Evolutionary conservation across 2,797 vertebrate species (phyloP).

Genomic region (Hypotaenidia okinawae): DNA sequence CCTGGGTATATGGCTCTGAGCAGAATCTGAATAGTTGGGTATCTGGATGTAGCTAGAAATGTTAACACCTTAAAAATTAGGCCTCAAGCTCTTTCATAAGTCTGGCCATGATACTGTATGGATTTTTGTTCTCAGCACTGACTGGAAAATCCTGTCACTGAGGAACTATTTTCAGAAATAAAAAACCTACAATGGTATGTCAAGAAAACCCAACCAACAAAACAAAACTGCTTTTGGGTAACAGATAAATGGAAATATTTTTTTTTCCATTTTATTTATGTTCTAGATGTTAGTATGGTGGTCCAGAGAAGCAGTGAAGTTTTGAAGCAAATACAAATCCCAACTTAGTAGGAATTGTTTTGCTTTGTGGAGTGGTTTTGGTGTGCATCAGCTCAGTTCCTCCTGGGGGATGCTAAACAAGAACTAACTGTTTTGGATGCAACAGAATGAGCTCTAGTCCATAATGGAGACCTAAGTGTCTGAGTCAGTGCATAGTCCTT

Average conservation of each 20-base stretch:
- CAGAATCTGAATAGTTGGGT: not conserved
- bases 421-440: not conserved
- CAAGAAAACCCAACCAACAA: not conserved
- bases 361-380: not conserved
- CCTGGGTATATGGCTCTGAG: not conserved
- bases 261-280: not conserved
- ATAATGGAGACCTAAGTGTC: not conserved
- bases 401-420: not conserved
- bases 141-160: not conserved
- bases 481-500: not conserved
- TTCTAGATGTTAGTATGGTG: not conserved
- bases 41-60: not conserved
- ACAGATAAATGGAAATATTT: not conserved
- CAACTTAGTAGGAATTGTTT: not conserved
- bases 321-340: not conserved
- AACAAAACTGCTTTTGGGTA: not conserved
- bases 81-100: not conserved
- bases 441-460: not conserved
- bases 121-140: not conserved
- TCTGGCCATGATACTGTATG: not conserved
- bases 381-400: not conserved
- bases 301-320: not conserved
- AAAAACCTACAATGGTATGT: not conserved
- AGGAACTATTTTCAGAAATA: not conserved
- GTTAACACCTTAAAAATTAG: not conserved